Percentiles rank a stretch among this genome's conserved stretches.
These are phyloP conservation scores for Anoplius nigerrimus DNA, from an alignment of 2,888 invertebrate genomes.

Conservation along the genomic window DNA sequence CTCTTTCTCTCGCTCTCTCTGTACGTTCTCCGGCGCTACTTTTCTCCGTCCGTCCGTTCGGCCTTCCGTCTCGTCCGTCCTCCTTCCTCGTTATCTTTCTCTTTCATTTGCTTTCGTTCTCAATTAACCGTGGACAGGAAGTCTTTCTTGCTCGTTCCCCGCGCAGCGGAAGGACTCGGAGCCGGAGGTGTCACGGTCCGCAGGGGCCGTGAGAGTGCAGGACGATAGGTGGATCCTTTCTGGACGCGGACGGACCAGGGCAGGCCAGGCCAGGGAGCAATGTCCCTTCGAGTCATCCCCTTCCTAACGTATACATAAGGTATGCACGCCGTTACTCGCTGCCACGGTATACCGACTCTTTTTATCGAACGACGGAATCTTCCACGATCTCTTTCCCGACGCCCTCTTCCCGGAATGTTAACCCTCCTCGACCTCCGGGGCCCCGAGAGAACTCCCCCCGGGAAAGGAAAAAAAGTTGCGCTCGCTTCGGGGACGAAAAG, in stretches of 20 bases:
- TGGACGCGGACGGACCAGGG: constrained; percentile 56
- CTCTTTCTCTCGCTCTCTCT: neutral
- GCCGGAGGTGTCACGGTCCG: constrained; percentile 52
- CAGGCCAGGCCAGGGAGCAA: constrained; percentile 68
- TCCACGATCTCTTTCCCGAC: constrained; percentile 41
- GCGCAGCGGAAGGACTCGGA: constrained; percentile 46
- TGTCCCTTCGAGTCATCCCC: constrained; percentile 70
- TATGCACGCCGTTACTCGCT: constrained; percentile 66
- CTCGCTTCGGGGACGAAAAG: neutral
- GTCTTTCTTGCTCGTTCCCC: constrained; percentile 34
- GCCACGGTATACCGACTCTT: constrained; percentile 56
- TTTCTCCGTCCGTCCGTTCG: constrained; percentile 2
- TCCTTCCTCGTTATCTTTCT: neutral
- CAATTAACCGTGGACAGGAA: constrained; percentile 27
- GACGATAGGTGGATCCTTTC: constrained; percentile 58
- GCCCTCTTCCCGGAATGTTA: constrained; percentile 39
- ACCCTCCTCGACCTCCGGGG: constrained; percentile 34
- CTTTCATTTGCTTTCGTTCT: neutral
- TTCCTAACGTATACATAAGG: constrained; percentile 64
- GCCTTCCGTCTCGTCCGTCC: neutral
- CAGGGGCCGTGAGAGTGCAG: constrained; percentile 53
- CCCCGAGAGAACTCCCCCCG: constrained; percentile 25
- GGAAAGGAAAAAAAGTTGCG: neutral
- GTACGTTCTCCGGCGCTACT: neutral
- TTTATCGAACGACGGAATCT: constrained; percentile 60